phyloP scores from a whole-genome alignment of 2,113 vertebrate species.

The Antechinus flavipes region DNA sequence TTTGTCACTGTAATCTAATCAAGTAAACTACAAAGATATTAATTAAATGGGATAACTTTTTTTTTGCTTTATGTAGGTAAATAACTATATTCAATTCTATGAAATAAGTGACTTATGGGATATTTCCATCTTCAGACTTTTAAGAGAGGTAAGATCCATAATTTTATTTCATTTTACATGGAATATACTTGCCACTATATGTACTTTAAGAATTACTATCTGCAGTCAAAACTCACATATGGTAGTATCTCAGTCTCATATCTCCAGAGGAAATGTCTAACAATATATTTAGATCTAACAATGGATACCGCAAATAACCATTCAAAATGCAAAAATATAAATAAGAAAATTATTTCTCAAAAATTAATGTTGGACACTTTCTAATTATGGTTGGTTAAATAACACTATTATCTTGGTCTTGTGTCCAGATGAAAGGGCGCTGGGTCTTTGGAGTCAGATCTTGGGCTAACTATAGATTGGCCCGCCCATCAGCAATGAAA shows the following conservation, averaged over 20 bases:
- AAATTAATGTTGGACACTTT: neutral
- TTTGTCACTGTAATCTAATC: neutral
- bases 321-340: neutral
- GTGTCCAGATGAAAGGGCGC: neutral
- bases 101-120: neutral
- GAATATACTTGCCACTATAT: conserved; percentile 18
- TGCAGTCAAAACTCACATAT: neutral
- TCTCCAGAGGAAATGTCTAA: neutral
- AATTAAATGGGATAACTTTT: neutral
- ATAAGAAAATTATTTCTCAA: neutral
- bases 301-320: neutral
- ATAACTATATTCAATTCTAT: neutral
- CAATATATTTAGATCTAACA: neutral
- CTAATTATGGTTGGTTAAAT: neutral
- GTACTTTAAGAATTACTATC: conserved; percentile 16
- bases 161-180: conserved; percentile 9
- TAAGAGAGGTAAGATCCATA: neutral
- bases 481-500: neutral
- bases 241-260: neutral
- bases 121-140: neutral
- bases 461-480: neutral
- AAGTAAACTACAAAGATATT: neutral
- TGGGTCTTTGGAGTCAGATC: neutral
- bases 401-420: neutral
- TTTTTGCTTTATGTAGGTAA: neutral